Conservation (phyloP, 92 coral and sea anemone genomes). For the Plumapathes pennacea region DNA sequence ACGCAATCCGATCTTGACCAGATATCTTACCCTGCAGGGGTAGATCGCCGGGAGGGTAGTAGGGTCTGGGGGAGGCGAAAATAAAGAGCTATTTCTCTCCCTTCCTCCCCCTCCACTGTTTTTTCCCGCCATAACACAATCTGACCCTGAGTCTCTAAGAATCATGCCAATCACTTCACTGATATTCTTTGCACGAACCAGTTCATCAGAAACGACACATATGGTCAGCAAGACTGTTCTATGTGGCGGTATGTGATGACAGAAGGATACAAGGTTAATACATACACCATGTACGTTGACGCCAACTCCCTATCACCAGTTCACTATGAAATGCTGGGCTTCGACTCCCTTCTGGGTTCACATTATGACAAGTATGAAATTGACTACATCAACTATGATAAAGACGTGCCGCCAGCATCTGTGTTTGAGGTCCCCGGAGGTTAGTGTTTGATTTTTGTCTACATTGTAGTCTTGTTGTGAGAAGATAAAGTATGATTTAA, state of each 20-base stretch:
- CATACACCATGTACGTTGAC: constrained; percentile 66
- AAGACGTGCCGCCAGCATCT: constrained; percentile 45
- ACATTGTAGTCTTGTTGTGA: too few species aligned
- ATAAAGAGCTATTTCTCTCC: not conserved
- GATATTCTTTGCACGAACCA: too few species aligned
- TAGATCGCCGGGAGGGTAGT: too few species aligned
- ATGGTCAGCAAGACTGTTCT: constrained; percentile 45
- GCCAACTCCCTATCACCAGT: constrained; percentile 48
- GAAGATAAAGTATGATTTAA: too few species aligned
- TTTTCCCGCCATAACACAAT: not conserved
- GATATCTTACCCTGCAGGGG: too few species aligned
- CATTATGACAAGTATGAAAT: constrained; percentile 91
- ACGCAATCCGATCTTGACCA: too few species aligned
- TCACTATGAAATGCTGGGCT: constrained; percentile 94
- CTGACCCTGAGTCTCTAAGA: too few species aligned
- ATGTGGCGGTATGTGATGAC: constrained; percentile 44
- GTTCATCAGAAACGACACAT: constrained; percentile 55
- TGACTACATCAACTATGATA: constrained; percentile 54
- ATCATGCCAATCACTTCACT: too few species aligned
- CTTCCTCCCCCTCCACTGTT: not conserved
- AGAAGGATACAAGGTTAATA: constrained; percentile 72
- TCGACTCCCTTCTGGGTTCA: constrained; percentile 82
- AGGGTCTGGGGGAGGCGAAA: too few species aligned
- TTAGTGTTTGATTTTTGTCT: too few species aligned
- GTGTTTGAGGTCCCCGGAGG: constrained; percentile 73